Conservation (phyloP, 2,888 invertebrate genomes). For the Sipha maydis region DNA sequence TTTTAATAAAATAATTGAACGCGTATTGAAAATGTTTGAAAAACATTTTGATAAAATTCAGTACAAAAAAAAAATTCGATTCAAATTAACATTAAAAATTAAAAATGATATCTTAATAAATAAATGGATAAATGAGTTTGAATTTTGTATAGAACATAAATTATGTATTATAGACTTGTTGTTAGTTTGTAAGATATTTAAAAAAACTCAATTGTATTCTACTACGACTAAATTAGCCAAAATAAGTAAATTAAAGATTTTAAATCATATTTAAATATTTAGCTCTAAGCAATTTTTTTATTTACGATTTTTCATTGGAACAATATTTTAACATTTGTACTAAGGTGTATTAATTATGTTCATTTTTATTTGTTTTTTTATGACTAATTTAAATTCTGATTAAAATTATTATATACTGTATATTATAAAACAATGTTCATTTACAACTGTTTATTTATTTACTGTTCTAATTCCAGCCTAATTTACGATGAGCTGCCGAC, state of each 20-base stretch:
- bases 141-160: too few relatives aligned
- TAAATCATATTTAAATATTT: conserved; percentile 10
- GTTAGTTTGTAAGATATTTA: too few relatives aligned
- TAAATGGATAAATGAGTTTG: too few relatives aligned
- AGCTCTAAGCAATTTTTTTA: not conserved
- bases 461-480: not conserved
- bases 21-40: too few relatives aligned
- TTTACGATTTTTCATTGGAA: not conserved
- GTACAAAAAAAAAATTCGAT: too few relatives aligned
- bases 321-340: conserved; percentile 2
- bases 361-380: conserved; percentile 1
- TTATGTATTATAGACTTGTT: too few relatives aligned
- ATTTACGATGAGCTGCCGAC: too few relatives aligned
- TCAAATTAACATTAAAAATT: too few relatives aligned
- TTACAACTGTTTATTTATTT: conserved; percentile 3
- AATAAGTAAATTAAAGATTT: too few relatives aligned
- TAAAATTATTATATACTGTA: not conserved
- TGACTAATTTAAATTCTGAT: not conserved
- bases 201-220: not conserved
- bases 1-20: too few relatives aligned
- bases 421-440: conserved; percentile 5
- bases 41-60: too few relatives aligned
- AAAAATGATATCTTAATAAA: too few relatives aligned
- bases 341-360: conserved; percentile 9
- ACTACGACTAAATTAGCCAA: not conserved